A percentile compares a stretch with the other conserved stretches of the same genome.
Evolutionary conservation across 2,888 invertebrate genomes (phyloP).

Genomic region (Eupsilia transversa): DNA sequence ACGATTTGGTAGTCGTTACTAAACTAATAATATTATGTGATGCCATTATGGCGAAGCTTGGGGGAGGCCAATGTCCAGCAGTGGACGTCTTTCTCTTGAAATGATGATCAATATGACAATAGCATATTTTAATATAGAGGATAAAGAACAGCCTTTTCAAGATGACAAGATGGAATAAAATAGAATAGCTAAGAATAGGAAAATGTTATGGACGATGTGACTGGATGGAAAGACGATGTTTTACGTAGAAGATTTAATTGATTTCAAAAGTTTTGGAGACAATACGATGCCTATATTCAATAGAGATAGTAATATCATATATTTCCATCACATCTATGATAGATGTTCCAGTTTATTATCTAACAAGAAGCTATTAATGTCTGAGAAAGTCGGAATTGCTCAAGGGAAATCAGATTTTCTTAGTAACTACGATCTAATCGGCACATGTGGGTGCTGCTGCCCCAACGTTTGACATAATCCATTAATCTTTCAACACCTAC

Average conservation of each 20-base stretch:
- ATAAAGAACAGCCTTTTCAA: background rate
- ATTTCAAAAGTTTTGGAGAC: background rate
- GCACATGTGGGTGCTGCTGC: constrained; percentile 24
- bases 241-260: background rate
- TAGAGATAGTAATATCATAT: background rate
- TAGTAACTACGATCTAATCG: constrained; percentile 19
- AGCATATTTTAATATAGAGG: background rate
- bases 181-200: background rate
- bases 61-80: too few species aligned
- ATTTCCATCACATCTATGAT: background rate
- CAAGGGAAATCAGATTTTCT: constrained; percentile 42
- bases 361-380: constrained; percentile 15
- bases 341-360: background rate
- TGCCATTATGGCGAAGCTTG: too few species aligned
- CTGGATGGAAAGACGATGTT: background rate
- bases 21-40: background rate
- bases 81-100: too few species aligned
- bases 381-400: background rate
- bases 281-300: background rate
- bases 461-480: constrained; percentile 8
- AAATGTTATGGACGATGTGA: too few species aligned
- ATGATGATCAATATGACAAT: too few species aligned
- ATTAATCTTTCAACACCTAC: constrained; percentile 49
- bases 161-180: too few species aligned
- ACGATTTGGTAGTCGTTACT: background rate